These are phyloP conservation scores for Micropoecilia bifurca DNA, from an alignment of 2,797 vertebrate species.

Conservation along the genomic window DNA sequence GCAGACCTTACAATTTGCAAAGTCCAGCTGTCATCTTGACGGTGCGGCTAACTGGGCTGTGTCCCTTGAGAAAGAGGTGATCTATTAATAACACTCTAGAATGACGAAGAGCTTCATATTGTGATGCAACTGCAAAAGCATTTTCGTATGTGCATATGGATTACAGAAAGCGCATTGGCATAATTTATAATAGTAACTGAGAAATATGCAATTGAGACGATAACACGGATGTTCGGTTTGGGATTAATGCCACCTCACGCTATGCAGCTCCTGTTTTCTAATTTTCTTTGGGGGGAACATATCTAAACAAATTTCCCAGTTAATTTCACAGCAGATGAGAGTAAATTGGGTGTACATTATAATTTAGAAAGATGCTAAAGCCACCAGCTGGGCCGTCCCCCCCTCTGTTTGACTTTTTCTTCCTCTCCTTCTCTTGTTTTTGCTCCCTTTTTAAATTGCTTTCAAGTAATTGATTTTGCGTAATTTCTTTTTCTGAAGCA, in stretches of 20 bases:
- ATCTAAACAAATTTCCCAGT: slow-evolving; percentile 76
- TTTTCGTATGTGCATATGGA: not conserved
- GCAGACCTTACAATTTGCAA: slow-evolving; percentile 37
- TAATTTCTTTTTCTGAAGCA: slow-evolving; percentile 27
- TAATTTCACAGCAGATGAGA: slow-evolving; percentile 81
- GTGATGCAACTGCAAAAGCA: slow-evolving; percentile 3
- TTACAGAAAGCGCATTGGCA: slow-evolving; percentile 1
- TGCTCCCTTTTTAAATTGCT: slow-evolving; percentile 28
- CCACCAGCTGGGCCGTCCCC: slow-evolving; percentile 56
- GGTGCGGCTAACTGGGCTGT: slow-evolving; percentile 14
- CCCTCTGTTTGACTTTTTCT: slow-evolving; percentile 17
- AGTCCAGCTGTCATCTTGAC: slow-evolving; percentile 36
- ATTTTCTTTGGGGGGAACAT: slow-evolving; percentile 50
- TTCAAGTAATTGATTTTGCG: slow-evolving; percentile 28
- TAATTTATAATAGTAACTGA: slow-evolving; percentile 12
- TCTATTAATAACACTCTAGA: not conserved
- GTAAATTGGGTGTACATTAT: slow-evolving; percentile 80
- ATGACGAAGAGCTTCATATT: slow-evolving; percentile 2
- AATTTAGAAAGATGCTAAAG: slow-evolving; percentile 68
- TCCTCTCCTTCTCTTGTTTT: slow-evolving; percentile 5
- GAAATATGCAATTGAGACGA: slow-evolving; percentile 24
- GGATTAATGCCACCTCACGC: slow-evolving; percentile 40
- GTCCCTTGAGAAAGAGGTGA: slow-evolving; percentile 11
- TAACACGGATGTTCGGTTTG: slow-evolving; percentile 34
- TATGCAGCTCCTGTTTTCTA: slow-evolving; percentile 29